Conservation (phyloP, 2,797 vertebrate species). For the Hippocampus kuda region DNA sequence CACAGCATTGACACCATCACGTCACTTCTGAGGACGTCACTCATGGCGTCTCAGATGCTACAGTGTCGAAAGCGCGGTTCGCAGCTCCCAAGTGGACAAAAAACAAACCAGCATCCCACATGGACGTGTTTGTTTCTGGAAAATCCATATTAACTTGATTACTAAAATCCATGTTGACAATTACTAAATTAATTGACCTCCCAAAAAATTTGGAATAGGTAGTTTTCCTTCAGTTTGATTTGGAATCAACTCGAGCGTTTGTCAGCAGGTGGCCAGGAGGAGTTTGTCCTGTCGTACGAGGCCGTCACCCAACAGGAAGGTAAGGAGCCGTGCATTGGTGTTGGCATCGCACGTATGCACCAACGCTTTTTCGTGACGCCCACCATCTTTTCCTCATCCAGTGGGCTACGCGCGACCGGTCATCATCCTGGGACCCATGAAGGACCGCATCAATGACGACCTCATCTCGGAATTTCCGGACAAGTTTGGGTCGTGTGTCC, state of each 20-base stretch:
- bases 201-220: neutral
- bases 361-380: too few species aligned
- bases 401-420: slow-evolving; percentile 91
- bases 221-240: too few species aligned
- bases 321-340: neutral
- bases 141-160: too few species aligned
- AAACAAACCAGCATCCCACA: too few species aligned
- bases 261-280: slow-evolving; percentile 84
- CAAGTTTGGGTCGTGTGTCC: slow-evolving; percentile 96
- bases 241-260: slow-evolving; percentile 2
- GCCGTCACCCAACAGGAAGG: slow-evolving; percentile 90
- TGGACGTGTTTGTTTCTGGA: too few species aligned
- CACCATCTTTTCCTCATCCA: slow-evolving; percentile 34
- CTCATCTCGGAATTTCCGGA: slow-evolving; percentile 97
- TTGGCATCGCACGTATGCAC: neutral
- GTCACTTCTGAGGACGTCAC: neutral
- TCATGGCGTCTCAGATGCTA: too few species aligned
- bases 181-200: too few species aligned
- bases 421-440: slow-evolving; percentile 96
- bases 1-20: neutral
- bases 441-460: slow-evolving; percentile 95
- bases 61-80: too few species aligned
- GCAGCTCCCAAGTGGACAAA: too few species aligned
- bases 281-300: slow-evolving; percentile 90
- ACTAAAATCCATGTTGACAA: too few species aligned